Percentiles rank a stretch among this genome's conserved stretches.
phyloP scores from a whole-genome alignment of 2,113 vertebrate species.

The Lepus timidus region DNA sequence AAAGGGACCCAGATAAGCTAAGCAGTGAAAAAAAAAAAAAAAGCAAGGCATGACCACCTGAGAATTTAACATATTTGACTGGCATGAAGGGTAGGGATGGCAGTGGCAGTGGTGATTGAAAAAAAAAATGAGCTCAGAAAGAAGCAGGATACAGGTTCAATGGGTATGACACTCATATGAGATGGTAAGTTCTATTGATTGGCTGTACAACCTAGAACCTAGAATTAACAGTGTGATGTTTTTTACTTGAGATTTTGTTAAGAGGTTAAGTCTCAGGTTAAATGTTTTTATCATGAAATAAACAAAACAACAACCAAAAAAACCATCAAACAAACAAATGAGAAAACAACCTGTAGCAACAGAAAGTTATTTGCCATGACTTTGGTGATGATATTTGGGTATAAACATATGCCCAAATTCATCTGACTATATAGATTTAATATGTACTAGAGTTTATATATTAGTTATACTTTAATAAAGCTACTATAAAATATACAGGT shows the following conservation, averaged over 20 bases:
- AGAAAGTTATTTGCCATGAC: background rate
- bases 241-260: background rate
- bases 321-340: background rate
- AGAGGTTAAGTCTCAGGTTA: background rate
- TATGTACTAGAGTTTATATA: background rate
- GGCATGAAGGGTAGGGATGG: background rate
- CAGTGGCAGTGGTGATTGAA: background rate
- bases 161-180: background rate
- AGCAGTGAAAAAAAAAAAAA: background rate
- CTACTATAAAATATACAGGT: background rate
- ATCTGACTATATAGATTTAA: background rate
- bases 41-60: background rate
- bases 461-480: background rate
- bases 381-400: background rate
- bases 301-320: background rate
- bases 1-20: background rate
- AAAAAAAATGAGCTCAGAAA: background rate
- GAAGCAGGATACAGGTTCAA: background rate
- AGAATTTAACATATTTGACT: conserved; percentile 18
- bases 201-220: too few species aligned
- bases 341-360: background rate
- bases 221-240: background rate
- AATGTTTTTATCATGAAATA: background rate
- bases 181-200: background rate
- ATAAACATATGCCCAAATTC: background rate